A percentile compares a stretch with the other conserved stretches of the same genome.
These are phyloP conservation scores for Trachelipus rathkii DNA, from an alignment of 1,140 invertebrate species.

Conservation along the genomic window DNA sequence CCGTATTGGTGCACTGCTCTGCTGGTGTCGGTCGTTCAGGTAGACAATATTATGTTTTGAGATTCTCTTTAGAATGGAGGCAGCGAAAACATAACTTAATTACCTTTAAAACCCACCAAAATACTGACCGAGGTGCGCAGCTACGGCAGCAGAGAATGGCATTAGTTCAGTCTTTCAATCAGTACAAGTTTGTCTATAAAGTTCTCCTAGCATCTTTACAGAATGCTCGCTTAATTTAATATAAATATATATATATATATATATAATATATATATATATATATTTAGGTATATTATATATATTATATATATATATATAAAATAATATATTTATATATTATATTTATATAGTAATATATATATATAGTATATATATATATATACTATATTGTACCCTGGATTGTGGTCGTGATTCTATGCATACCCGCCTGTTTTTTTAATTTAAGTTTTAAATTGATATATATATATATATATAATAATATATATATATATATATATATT, in stretches of 20 bases:
- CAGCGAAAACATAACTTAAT: conserved; percentile 76
- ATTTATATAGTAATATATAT: conserved; percentile 19
- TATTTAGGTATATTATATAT: conserved; percentile 13
- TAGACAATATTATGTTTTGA: conserved; percentile 72
- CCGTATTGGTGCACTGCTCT: conserved; percentile 66
- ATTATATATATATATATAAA: conserved; percentile 19
- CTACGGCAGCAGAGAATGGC: conserved; percentile 76
- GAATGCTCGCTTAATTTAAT: conserved; percentile 73
- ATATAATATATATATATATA: conserved; percentile 23
- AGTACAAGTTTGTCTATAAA: conserved; percentile 84
- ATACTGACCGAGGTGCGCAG: conserved; percentile 66
- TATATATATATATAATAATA: conserved; percentile 3
- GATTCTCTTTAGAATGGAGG: conserved; percentile 73
- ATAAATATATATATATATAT: conserved; percentile 8
- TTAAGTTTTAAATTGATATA: background rate
- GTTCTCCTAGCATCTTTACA: conserved; percentile 78
- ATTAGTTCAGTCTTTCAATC: conserved; percentile 78
- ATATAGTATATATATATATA: conserved; percentile 22
- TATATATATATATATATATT: background rate
- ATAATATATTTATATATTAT: conserved; percentile 10
- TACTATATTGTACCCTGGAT: background rate
- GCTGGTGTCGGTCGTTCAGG: conserved; percentile 68
- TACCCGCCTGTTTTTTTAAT: too few species aligned
- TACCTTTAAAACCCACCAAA: conserved; percentile 65
- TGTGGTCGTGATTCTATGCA: too few species aligned